Evolutionary conservation across 2,888 invertebrate species (phyloP).

Genomic region (Teinopalpus imperialis): DNA sequence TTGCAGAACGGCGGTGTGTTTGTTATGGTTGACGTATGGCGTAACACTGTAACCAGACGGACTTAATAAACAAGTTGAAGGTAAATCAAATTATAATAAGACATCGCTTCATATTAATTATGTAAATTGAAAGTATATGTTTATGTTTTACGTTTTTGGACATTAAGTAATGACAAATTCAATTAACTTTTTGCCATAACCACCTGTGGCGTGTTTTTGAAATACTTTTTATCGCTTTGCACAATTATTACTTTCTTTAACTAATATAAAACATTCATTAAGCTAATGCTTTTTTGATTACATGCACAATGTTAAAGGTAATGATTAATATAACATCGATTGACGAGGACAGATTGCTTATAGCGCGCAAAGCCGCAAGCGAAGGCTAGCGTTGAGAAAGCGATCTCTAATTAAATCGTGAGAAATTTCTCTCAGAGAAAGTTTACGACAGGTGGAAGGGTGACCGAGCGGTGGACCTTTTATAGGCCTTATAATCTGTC

Average conservation of each 20-base stretch:
- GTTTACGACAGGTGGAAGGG: constrained; percentile 27
- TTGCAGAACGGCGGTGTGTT: constrained; percentile 23
- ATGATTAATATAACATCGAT: constrained; percentile 13
- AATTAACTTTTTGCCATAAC: no score
- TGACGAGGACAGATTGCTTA: constrained; percentile 7
- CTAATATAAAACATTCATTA: no score
- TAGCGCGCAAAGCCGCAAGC: constrained; percentile 3
- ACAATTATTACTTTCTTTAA: not conserved
- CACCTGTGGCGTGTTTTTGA: no score
- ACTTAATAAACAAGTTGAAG: constrained; percentile 12
- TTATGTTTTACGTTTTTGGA: constrained; percentile 1
- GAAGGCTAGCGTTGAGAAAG: constrained; percentile 23
- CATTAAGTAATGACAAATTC: not conserved
- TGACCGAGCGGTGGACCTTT: constrained; percentile 19
- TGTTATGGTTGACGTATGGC: constrained; percentile 23
- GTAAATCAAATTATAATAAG: constrained; percentile 11
- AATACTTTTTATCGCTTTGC: not conserved
- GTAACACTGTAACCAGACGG: constrained; percentile 20
- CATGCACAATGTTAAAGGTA: constrained; percentile 1
- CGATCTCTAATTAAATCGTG: constrained; percentile 29
- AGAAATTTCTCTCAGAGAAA: constrained; percentile 30
- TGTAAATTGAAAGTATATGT: constrained; percentile 17
- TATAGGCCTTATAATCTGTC: constrained; percentile 15
- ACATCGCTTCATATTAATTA: constrained; percentile 12
- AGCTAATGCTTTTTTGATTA: constrained; percentile 14